phyloP scores from a whole-genome alignment of 2,797 vertebrate species.

The Carcharodon carcharias region DNA sequence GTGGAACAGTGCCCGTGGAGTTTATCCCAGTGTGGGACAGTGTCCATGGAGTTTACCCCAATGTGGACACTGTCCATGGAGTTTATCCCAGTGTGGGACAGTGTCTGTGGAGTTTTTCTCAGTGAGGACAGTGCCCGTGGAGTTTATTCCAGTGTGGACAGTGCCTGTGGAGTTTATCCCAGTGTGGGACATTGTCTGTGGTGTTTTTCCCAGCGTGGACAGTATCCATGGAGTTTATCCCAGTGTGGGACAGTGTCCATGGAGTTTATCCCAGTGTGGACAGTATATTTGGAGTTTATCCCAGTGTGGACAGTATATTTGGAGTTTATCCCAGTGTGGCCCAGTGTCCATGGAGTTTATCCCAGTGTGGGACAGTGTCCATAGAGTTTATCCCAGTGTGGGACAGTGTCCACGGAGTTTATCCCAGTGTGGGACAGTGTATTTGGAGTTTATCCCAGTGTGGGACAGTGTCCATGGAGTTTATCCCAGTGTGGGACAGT shows the following conservation, averaged over 20 bases:
- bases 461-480: background rate
- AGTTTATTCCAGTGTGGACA: background rate
- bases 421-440: background rate
- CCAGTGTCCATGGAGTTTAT: no score
- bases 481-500: no score
- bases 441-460: background rate
- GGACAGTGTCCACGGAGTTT: background rate
- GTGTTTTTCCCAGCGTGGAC: background rate
- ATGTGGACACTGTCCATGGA: background rate
- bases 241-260: background rate
- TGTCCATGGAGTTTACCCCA: background rate
- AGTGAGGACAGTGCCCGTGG: background rate
- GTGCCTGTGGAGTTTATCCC: background rate
- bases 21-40: background rate
- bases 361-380: no score
- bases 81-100: background rate
- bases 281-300: no score
- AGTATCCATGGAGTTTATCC: no score
- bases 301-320: no score
- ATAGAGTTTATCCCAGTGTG: background rate
- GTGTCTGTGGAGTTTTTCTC: background rate
- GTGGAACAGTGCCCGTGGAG: background rate
- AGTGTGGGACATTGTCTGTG: background rate
- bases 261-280: background rate
- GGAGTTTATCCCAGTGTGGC: no score